Conservation (phyloP, 2,888 invertebrate genomes). For the Torymus texanus region DNA sequence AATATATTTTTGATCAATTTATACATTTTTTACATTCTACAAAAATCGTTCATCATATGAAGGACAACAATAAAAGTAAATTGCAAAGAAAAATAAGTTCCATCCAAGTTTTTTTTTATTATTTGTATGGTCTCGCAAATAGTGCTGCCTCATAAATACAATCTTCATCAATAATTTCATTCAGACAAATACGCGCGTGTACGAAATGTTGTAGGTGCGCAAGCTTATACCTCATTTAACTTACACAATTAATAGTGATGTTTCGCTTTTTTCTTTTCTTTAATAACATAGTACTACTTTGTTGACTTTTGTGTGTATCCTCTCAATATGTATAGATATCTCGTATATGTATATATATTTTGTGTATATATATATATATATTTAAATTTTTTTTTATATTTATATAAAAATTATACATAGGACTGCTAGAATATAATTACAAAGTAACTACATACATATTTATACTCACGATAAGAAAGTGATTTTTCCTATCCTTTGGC, state of each 20-base stretch:
- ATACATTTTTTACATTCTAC: background rate
- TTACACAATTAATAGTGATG: constrained; percentile 59
- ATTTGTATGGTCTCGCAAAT: constrained; percentile 60
- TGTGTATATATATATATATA: constrained; percentile 56
- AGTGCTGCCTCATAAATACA: constrained; percentile 57
- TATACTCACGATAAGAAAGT: constrained; percentile 64
- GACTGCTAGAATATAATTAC: constrained; percentile 64
- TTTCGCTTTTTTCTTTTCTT: constrained; percentile 47
- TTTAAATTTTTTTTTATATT: constrained; percentile 58
- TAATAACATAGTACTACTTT: constrained; percentile 55
- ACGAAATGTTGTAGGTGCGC: constrained; percentile 60
- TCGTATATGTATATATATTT: constrained; percentile 52
- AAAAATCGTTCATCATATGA: background rate
- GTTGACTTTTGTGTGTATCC: constrained; percentile 51
- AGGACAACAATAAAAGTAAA: constrained; percentile 22
- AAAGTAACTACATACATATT: constrained; percentile 66
- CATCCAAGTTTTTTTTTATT: constrained; percentile 64
- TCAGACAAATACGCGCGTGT: constrained; percentile 60
- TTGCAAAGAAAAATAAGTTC: constrained; percentile 49
- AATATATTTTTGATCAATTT: too few relatives aligned
- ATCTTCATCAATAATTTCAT: constrained; percentile 52
- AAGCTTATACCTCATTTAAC: constrained; percentile 55
- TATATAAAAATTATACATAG: constrained; percentile 65
- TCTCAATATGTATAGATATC: constrained; percentile 35
- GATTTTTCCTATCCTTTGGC: constrained; percentile 58